These are phyloP conservation scores for Gadopsis marmoratus DNA, from an alignment of 2,797 vertebrate genomes.

Conservation along the genomic window DNA sequence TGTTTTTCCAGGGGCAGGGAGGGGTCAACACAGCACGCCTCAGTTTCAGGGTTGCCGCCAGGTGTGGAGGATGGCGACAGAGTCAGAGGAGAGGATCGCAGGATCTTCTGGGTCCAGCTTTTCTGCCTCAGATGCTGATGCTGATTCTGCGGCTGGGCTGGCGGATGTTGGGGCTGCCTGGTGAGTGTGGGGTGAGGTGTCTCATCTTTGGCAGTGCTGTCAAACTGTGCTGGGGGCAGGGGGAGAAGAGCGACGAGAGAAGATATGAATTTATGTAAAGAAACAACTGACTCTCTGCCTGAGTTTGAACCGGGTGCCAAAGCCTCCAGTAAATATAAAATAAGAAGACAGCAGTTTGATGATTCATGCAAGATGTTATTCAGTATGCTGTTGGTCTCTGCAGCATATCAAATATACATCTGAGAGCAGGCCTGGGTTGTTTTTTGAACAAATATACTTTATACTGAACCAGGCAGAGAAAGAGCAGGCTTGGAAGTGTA, in stretches of 20 bases:
- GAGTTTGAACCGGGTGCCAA: constrained; percentile 43
- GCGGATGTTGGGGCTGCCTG: constrained; percentile 68
- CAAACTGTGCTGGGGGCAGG: constrained; percentile 89
- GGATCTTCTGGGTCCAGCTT: constrained; percentile 93
- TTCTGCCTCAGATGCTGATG: constrained; percentile 87
- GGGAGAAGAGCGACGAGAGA: constrained; percentile 31
- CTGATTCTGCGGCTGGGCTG: constrained; percentile 40
- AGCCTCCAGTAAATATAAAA: constrained; percentile 55
- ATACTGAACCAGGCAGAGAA: constrained; percentile 20
- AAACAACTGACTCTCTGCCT: constrained; percentile 20
- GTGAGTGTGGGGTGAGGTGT: constrained; percentile 65
- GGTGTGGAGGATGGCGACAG: constrained; percentile 52
- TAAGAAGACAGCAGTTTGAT: constrained; percentile 64
- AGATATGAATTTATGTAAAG: constrained; percentile 34
- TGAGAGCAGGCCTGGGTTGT: constrained; percentile 35
- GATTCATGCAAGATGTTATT: constrained; percentile 58
- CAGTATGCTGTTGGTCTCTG: constrained; percentile 57
- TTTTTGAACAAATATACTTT: constrained; percentile 46
- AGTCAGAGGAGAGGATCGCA: constrained; percentile 78
- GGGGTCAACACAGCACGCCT: constrained; percentile 88
- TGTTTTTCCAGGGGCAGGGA: constrained; percentile 92
- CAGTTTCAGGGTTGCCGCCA: constrained; percentile 61
- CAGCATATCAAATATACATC: constrained; percentile 71
- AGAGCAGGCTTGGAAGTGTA: background rate
- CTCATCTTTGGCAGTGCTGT: constrained; percentile 88